Base-by-base conservation (phyloP, 2,888 invertebrate genomes). In the Tryphoninae sp. region DNA sequence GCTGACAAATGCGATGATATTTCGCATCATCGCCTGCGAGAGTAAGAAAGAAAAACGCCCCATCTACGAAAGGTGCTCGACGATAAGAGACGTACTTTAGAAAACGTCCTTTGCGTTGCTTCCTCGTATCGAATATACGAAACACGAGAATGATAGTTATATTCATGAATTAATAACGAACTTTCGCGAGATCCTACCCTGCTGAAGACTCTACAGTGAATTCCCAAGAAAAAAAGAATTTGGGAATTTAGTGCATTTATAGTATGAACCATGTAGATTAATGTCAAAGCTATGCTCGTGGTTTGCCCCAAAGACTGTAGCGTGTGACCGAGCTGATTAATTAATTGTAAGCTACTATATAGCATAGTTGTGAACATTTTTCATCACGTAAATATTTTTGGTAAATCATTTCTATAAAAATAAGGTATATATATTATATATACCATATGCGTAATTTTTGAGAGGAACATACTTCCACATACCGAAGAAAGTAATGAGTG, bases 221-320 rank as follows among this genome's bases (percentile, higher is more conserved):
- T 58, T 74, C 26, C 4, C 79, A 26, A 19, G 8, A 11, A 22
- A 11, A 58, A 42, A 42, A 22, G 23, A 45, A 51, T 26, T 42
- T 19, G 40, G 26, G 42, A 51, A 78, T 74, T 69, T 69, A 8
- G 58, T 78, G 69, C 58, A 81, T 74, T 78, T 51, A 62, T 68
- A 7, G 51, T 53, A 74, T 26, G 55, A 13, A 69, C 55, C 42
- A 72, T 26, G 22, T 75, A 49, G 79, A 62, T 64, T 64, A 64
- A 78, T 53, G 81, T 74, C 74, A 65, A 78, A 78, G 78, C 81
- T 81, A 78, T 81, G 61, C 51, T 78, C 78, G 74, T 71, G 81
- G 81, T 81, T 81, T 61, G 74, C 69, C 83, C 87, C 87, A 88
- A 88, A 87, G 88, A 88, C 87, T 88, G 85, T 86, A 86, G 83